phyloP scores from a whole-genome alignment of 2,113 vertebrate genomes.

The Leucosticte australis region DNA sequence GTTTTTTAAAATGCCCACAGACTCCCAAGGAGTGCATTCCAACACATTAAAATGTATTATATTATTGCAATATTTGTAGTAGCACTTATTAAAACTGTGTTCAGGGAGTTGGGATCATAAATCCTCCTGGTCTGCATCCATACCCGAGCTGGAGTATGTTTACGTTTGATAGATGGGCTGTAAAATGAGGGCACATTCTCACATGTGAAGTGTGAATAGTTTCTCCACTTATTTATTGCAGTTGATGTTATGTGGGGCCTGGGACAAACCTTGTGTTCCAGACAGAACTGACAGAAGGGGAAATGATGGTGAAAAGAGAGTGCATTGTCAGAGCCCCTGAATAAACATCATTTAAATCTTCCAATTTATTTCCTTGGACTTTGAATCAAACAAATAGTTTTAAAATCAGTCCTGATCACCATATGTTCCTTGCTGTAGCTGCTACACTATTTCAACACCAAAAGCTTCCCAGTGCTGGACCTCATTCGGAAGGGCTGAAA shows the following conservation, averaged over 20 bases:
- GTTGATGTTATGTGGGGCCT: neutral
- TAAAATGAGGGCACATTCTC: constrained; percentile 52
- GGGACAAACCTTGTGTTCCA: neutral
- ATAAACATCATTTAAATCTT: neutral
- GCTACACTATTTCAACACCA: neutral
- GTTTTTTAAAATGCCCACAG: neutral
- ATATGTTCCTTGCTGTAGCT: neutral
- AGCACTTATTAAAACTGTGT: constrained; percentile 44
- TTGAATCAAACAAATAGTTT: neutral
- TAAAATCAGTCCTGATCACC: neutral
- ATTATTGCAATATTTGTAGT: constrained; percentile 43
- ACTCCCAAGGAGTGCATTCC: neutral
- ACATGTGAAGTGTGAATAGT: constrained; percentile 39
- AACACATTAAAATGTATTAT: constrained; percentile 41
- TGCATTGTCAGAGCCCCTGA: neutral
- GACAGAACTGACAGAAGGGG: neutral
- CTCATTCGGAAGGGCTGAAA: neutral
- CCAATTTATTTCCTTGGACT: neutral
- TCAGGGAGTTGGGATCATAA: constrained; percentile 40
- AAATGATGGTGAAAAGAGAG: neutral
- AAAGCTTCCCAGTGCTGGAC: neutral
- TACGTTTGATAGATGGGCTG: constrained; percentile 49
- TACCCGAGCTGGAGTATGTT: neutral
- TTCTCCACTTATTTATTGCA: constrained; percentile 34
- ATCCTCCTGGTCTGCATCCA: constrained; percentile 6